phyloP scores from a whole-genome alignment of 2,113 vertebrate species.

The Harpagus bidentatus region DNA sequence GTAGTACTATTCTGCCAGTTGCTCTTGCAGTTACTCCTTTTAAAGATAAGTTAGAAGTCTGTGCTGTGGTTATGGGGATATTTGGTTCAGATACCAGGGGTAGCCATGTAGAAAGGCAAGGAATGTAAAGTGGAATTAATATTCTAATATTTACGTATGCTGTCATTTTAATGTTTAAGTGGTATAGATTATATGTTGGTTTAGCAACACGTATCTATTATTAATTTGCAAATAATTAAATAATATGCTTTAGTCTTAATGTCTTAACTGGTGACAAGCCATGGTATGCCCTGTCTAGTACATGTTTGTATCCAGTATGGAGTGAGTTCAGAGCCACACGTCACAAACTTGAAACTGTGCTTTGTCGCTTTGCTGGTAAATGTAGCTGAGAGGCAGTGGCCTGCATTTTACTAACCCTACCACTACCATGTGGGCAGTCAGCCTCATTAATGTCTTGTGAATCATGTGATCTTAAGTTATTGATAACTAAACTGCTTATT shows the following conservation, averaged over 20 bases:
- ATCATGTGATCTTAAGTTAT: not conserved
- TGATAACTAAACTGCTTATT: not conserved
- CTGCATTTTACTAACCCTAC: not conserved
- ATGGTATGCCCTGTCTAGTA: not conserved
- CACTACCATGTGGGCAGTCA: not conserved
- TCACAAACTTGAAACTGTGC: not conserved
- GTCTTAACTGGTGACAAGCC: not conserved
- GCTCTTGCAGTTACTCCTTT: not conserved
- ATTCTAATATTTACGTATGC: not conserved
- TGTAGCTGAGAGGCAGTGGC: not conserved
- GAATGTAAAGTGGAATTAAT: not conserved
- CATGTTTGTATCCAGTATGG: not conserved
- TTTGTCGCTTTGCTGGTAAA: not conserved
- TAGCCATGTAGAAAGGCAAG: not conserved
- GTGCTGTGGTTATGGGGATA: not conserved
- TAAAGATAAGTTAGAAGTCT: not conserved
- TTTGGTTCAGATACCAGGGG: not conserved
- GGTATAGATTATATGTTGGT: not conserved
- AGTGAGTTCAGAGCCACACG: not conserved
- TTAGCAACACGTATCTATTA: not conserved
- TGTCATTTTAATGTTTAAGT: not conserved
- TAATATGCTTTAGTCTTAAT: not conserved
- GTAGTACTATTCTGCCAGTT: not conserved
- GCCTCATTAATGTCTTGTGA: not conserved
- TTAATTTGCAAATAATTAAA: not conserved